Percentiles rank a stretch among this genome's conserved stretches.
phyloP scores from a whole-genome alignment of 2,888 invertebrate genomes.

The Siphlonurus alternatus region DNA sequence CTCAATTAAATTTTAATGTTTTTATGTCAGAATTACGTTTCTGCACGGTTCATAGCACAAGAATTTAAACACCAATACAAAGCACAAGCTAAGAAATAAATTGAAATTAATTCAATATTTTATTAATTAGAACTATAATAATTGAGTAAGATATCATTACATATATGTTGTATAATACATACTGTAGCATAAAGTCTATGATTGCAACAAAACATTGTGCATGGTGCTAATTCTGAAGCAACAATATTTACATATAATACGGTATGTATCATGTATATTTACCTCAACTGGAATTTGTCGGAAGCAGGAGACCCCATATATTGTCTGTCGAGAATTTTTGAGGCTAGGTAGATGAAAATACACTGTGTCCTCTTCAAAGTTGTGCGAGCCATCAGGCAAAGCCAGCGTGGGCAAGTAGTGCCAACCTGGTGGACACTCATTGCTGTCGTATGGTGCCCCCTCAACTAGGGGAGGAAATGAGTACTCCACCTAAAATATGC shows the following conservation, averaged over 20 bases:
- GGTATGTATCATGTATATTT: conserved; percentile 4
- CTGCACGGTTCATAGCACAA: too few relatives aligned
- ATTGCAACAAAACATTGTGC: not conserved
- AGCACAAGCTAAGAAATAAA: too few relatives aligned
- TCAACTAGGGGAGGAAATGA: conserved; percentile 78
- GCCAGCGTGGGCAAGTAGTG: conserved; percentile 91
- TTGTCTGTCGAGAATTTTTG: conserved; percentile 62
- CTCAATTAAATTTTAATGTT: too few relatives aligned
- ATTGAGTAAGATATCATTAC: not conserved
- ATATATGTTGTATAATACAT: too few relatives aligned
- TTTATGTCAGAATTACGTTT: too few relatives aligned
- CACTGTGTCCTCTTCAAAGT: conserved; percentile 86
- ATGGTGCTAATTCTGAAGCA: not conserved
- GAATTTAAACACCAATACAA: too few relatives aligned
- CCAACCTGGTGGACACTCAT: conserved; percentile 84
- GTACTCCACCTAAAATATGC: conserved; percentile 54
- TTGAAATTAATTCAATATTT: too few relatives aligned
- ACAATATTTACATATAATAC: too few relatives aligned
- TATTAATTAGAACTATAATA: conserved; percentile 2
- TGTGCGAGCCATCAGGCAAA: conserved; percentile 95
- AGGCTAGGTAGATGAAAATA: conserved; percentile 90
- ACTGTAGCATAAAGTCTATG: not conserved
- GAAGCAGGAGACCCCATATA: conserved; percentile 95
- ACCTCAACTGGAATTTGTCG: conserved; percentile 92
- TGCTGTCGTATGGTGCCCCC: conserved; percentile 38